Evolutionary conservation across 2,113 vertebrate species (phyloP), one percentile per base, ranked within the genome.

Genomic region (Calyptomena viridis): DNA sequence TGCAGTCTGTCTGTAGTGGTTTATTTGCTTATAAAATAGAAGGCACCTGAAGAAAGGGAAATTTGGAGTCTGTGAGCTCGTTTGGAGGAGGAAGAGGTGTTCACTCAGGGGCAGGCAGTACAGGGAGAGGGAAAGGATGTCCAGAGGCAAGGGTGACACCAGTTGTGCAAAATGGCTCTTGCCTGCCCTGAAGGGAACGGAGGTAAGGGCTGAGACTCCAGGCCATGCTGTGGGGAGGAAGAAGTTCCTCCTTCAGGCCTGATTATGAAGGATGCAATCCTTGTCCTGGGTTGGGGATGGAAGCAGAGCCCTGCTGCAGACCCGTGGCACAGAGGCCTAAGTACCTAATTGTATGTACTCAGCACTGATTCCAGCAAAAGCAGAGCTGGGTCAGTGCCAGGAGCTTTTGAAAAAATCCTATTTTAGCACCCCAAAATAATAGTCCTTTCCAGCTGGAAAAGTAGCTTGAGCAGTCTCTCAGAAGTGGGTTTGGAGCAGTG

Each of bases 161-260:
- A 12, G 20, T 33, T 10, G 23, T 53, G 50, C 40, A 68, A 47
- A 56, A 62, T 6, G 19, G 33, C 3, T 4, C 31, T 59, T 63
- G 15, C 19, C 40, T 56, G 31, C 35, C 62, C 64, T 0, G 0
- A 56, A 73, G 40, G 1, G 6, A 75, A 44, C 2, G 0, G 24
- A 62, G 42, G 44, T 35, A 59, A 91, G 42, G 55, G 37, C 37
- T 1, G 4, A 85, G 30, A 17, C 35, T 63, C 33, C n/a, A 28
- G 33, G 59, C 19, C 40, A 11, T 1, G 1, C 31, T 3, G 5
- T 44, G 10, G 28, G 46, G 25, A 81, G 15, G 0, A 0, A 84
- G 14, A 30, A 30, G 30, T 35, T 64, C 28, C 23, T 60, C 39
- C 35, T 93, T 40, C 42, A 28, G 53, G 35, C 37, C 58, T 0